Evolutionary conservation across 1,140 invertebrate species (phyloP).

Genomic region (Lepidotrigona ventralis): DNA sequence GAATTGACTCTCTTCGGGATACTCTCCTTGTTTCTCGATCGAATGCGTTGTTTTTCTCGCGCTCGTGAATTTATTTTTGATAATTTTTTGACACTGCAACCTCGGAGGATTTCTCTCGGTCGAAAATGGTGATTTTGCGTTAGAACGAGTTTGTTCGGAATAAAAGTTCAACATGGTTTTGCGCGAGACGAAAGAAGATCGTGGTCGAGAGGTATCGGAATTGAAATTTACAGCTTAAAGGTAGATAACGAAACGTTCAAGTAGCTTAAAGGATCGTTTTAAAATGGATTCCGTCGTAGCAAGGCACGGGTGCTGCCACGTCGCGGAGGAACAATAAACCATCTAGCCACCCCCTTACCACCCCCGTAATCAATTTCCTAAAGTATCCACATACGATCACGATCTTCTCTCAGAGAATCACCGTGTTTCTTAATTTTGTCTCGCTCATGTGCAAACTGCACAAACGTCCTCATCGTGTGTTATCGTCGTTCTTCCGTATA

Average conservation of each 20-base stretch:
- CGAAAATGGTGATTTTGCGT: neutral
- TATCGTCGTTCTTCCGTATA: neutral
- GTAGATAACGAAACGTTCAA: neutral
- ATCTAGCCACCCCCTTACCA: conserved; percentile 68
- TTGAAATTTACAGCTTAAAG: neutral
- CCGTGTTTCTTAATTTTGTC: neutral
- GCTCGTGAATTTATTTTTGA: neutral
- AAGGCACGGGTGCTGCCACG: conserved; percentile 77
- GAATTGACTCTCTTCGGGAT: neutral
- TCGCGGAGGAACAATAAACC: conserved; percentile 73
- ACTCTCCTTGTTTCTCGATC: neutral
- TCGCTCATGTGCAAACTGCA: neutral
- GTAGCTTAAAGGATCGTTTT: conserved; percentile 11
- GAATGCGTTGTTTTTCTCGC: neutral
- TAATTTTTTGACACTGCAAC: neutral
- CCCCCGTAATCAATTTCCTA: conserved; percentile 74
- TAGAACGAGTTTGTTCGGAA: neutral
- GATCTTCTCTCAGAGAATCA: conserved; percentile 40
- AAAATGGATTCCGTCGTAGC: conserved; percentile 59
- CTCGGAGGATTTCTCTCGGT: neutral
- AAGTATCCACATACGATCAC: conserved; percentile 68
- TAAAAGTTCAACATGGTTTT: neutral
- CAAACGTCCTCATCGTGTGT: neutral
- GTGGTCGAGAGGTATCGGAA: neutral
- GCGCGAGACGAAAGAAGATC: fast-evolving